Percentiles rank a stretch among this genome's conserved stretches.
phyloP scores from a whole-genome alignment of 2,113 vertebrate genomes.

The Rhabdornis inornatus region DNA sequence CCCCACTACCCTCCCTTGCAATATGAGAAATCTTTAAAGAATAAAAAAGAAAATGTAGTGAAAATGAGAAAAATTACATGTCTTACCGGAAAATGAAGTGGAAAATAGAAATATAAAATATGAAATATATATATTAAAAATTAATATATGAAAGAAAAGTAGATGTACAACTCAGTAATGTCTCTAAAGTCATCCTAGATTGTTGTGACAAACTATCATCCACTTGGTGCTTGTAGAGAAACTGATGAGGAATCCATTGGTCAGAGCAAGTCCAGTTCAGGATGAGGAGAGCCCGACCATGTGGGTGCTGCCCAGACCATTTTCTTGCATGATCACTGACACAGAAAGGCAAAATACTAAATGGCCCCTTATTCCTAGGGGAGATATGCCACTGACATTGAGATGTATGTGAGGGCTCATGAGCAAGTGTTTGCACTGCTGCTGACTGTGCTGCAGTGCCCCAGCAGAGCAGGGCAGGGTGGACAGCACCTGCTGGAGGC shows the following conservation, averaged over 20 bases:
- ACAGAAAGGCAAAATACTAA: background rate
- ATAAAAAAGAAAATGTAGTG: background rate
- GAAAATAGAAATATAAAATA: background rate
- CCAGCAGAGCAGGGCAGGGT: background rate
- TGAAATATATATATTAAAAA: background rate
- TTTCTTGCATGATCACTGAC: background rate
- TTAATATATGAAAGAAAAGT: background rate
- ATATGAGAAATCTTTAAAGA: background rate
- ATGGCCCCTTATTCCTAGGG: background rate
- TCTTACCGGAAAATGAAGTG: background rate
- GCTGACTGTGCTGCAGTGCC: background rate
- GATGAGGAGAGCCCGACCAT: background rate
- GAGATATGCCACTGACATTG: background rate
- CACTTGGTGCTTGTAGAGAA: background rate
- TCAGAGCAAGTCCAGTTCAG: background rate
- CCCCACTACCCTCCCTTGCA: background rate
- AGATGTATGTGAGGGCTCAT: background rate
- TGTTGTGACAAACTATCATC: background rate
- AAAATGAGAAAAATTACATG: background rate
- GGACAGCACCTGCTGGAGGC: background rate
- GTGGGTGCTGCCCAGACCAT: background rate
- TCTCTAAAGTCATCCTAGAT: background rate
- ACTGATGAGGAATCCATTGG: background rate
- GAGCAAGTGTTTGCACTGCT: background rate
- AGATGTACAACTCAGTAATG: background rate